Evolutionary conservation across 1,140 invertebrate species (phyloP), one percentile per base, ranked within the genome.

Genomic region (Gerris buenoi): DNA sequence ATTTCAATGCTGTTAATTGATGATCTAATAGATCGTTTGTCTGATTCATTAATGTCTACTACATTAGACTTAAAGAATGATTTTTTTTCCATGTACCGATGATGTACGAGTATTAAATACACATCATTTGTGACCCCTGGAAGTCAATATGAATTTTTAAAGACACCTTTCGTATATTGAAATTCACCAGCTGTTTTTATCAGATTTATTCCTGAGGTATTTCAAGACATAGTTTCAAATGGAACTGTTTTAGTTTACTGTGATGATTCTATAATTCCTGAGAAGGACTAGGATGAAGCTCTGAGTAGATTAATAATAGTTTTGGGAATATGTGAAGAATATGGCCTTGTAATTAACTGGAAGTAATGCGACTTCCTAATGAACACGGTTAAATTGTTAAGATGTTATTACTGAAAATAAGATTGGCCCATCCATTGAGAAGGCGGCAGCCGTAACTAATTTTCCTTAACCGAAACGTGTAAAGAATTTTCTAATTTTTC

Each of bases 401-500:
- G 33, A 5, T 18, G 5, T 46, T 10, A 18, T 46, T 46, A 46
- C 5, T 46, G 33, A 46, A 18, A 18, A 46, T 5, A 10, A 18
- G 5, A 46, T 46, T 10, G 18, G 18, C 5, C 33, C 33, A 10
- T 10, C 5, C 18, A 5, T 18, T 10, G 33, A 46, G 18, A 46
- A n/a, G n/a, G n/a, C n/a, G n/a, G n/a, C n/a, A n/a, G n/a, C n/a
- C n/a, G n/a, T n/a, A n/a, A n/a, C n/a, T n/a, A n/a, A n/a, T n/a
- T n/a, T n/a, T n/a, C n/a, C n/a, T n/a, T n/a, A n/a, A n/a, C n/a
- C n/a, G n/a, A n/a, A n/a, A n/a, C n/a, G n/a, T n/a, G n/a, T n/a
- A n/a, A n/a, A n/a, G n/a, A n/a, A n/a, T n/a, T n/a, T n/a, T 46
- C 5, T 10, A 46, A 46, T 69, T 25, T 77, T 77, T 67, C 59